phyloP scores from a whole-genome alignment of 2,797 vertebrate genomes.

The Ptychadena robeensis region DNA sequence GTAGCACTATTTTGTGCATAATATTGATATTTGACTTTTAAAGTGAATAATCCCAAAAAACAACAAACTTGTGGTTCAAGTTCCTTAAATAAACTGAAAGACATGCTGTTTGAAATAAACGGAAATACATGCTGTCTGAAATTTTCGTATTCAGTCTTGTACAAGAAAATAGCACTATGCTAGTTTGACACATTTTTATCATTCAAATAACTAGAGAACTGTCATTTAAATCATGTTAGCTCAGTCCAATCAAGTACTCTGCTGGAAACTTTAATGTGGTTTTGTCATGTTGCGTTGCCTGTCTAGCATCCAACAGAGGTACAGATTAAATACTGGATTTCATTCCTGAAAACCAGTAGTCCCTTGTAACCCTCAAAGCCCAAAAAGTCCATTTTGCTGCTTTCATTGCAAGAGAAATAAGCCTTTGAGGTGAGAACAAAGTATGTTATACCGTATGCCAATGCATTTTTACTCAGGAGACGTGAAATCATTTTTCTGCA shows the following conservation, averaged over 20 bases:
- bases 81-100: constrained; percentile 23
- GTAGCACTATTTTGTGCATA: too few relatives aligned
- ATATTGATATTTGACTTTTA: too few relatives aligned
- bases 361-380: constrained; percentile 60
- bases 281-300: constrained; percentile 61
- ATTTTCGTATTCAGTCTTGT: constrained; percentile 36
- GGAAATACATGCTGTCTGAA: constrained; percentile 44
- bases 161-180: constrained; percentile 51
- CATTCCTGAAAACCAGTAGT: constrained; percentile 60
- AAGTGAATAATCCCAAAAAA: too few relatives aligned
- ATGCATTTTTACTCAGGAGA: constrained; percentile 56
- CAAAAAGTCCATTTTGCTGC: constrained; percentile 46
- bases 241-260: constrained; percentile 60
- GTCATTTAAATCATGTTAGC: constrained; percentile 62
- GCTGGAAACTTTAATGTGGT: constrained; percentile 61
- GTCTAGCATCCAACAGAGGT: constrained; percentile 60
- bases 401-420: constrained; percentile 55
- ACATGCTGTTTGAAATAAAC: constrained; percentile 46
- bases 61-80: neutral
- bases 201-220: constrained; percentile 61
- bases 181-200: constrained; percentile 57
- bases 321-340: constrained; percentile 63
- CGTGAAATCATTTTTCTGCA: constrained; percentile 53
- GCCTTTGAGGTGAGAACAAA: constrained; percentile 61
- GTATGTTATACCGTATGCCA: constrained; percentile 54